phyloP scores from a whole-genome alignment of 1,140 invertebrate genomes.

The Oedothorax gibbosus region DNA sequence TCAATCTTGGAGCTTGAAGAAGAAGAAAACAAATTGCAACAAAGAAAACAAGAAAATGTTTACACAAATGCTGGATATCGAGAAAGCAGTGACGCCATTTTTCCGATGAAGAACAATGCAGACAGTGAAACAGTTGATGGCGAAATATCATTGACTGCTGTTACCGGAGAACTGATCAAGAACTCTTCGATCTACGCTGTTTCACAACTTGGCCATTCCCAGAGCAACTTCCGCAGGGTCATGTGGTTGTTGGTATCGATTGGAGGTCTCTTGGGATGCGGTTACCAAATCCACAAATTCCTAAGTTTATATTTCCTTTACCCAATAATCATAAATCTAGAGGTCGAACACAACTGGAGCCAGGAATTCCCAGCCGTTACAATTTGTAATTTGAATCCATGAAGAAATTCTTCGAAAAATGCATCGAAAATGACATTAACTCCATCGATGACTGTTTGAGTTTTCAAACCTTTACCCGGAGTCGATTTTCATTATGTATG shows the following conservation, averaged over 20 bases:
- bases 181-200: not conserved
- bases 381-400: slow-evolving; percentile 20
- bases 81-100: too few species aligned
- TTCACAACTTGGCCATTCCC: not conserved
- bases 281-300: slow-evolving; percentile 2
- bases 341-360: not conserved
- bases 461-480: too few species aligned
- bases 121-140: too few species aligned
- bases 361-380: slow-evolving; percentile 13
- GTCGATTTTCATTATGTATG: too few species aligned
- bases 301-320: slow-evolving; percentile 2
- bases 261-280: not conserved
- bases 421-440: not conserved
- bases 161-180: too few species aligned
- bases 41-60: too few species aligned
- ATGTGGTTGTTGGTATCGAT: slow-evolving; percentile 1
- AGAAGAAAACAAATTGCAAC: too few species aligned
- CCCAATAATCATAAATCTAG: slow-evolving; percentile 5
- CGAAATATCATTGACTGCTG: too few species aligned
- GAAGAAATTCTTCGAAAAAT: not conserved
- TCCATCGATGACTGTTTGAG: not conserved
- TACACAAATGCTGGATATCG: too few species aligned
- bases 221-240: not conserved
- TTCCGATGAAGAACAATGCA: too few species aligned
- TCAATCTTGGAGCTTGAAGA: too few species aligned